Percentiles rank a stretch among this genome's conserved stretches.
phyloP scores from a whole-genome alignment of 1,140 invertebrate genomes.

The Zaprionus capensis region DNA sequence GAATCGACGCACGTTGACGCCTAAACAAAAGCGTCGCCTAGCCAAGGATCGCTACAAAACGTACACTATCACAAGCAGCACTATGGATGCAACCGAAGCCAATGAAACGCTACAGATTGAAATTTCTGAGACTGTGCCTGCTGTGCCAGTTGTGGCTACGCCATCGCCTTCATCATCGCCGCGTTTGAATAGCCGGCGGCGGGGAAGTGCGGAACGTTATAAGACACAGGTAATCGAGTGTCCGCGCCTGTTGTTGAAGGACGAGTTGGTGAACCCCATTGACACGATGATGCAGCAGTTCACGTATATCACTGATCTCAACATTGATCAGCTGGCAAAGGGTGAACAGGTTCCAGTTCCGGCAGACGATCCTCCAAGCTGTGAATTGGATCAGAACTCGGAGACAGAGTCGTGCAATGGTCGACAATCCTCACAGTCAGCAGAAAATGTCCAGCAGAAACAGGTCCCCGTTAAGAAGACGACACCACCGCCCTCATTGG shows the following conservation, averaged over 20 bases:
- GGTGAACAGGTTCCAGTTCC: constrained; percentile 69
- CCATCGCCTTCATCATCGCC: constrained; percentile 39
- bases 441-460: not conserved
- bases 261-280: constrained; percentile 85
- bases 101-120: constrained; percentile 80
- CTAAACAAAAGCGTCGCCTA: constrained; percentile 90
- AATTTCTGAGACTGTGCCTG: constrained; percentile 52
- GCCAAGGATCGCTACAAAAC: constrained; percentile 91
- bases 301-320: constrained; percentile 65
- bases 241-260: constrained; percentile 59
- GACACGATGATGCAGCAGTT: constrained; percentile 72
- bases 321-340: constrained; percentile 45
- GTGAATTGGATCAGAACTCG: constrained; percentile 85
- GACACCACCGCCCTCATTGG: constrained; percentile 32
- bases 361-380: constrained; percentile 78
- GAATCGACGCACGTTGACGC: constrained; percentile 86
- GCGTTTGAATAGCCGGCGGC: constrained; percentile 51
- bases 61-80: constrained; percentile 88
- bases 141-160: not conserved
- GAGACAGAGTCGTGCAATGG: constrained; percentile 84
- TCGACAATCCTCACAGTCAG: constrained; percentile 30
- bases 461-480: not conserved
- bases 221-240: constrained; percentile 78
- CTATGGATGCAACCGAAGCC: constrained; percentile 63
- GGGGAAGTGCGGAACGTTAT: constrained; percentile 73